A percentile compares a stretch with the other conserved stretches of the same genome.
Evolutionary conservation across 2,888 invertebrate species (phyloP).

Genomic region (Macrophya alboannulata): DNA sequence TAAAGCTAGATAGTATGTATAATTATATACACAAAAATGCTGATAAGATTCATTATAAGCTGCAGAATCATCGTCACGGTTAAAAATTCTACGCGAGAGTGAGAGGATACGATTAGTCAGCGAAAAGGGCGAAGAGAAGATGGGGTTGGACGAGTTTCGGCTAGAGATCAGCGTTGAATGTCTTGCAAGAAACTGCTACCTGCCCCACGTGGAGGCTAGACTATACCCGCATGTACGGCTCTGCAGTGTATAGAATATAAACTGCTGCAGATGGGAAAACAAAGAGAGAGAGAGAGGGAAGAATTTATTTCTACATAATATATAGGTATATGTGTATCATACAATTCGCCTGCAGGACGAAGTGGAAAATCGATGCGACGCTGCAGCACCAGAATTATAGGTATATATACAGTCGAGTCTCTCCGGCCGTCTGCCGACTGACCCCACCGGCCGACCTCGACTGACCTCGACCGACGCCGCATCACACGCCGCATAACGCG

Average conservation of each 20-base stretch:
- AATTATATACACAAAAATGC: too few species aligned
- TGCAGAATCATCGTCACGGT: too few species aligned
- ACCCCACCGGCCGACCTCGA: slow-evolving; percentile 44
- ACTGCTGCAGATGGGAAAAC: not conserved
- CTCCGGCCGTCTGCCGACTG: slow-evolving; percentile 27
- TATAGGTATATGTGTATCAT: not conserved
- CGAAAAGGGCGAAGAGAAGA: too few species aligned
- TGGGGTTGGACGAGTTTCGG: not conserved
- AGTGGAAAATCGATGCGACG: slow-evolving; percentile 53
- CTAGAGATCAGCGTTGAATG: not conserved
- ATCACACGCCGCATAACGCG: not conserved
- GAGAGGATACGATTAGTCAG: too few species aligned
- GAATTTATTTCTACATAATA: not conserved
- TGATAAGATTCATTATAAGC: too few species aligned
- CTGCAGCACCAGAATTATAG: slow-evolving; percentile 55
- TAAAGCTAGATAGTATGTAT: too few species aligned
- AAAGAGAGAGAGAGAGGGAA: not conserved
- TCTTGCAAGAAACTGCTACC: not conserved
- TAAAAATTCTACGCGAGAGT: too few species aligned
- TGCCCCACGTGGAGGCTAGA: slow-evolving; percentile 10
- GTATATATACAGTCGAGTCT: slow-evolving; percentile 15
- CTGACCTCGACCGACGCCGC: slow-evolving; percentile 51
- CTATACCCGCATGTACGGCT: not conserved
- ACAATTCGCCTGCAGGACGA: slow-evolving; percentile 39
- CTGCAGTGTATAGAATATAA: not conserved